A percentile compares a stretch with the other conserved stretches of the same genome.
These are phyloP conservation scores for Blastobasis lacticolella DNA, from an alignment of 2,888 invertebrate species.

Conservation along the genomic window DNA sequence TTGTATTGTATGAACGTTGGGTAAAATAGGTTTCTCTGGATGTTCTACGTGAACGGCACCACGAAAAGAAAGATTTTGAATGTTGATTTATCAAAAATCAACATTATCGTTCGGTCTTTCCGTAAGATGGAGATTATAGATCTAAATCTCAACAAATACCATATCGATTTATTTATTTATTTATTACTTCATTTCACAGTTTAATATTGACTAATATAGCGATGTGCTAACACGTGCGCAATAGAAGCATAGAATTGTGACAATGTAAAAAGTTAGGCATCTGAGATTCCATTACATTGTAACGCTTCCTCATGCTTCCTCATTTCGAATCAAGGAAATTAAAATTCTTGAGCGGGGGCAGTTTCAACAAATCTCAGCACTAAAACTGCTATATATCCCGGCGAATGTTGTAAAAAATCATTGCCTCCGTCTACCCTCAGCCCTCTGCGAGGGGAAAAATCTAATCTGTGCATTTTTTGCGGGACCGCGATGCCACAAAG, in stretches of 20 bases:
- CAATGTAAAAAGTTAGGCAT: too few species aligned
- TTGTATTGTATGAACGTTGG: not conserved
- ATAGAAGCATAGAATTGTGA: too few species aligned
- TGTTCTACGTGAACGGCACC: not conserved
- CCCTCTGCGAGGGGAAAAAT: constrained; percentile 70
- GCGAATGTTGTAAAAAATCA: constrained; percentile 73
- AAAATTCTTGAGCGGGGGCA: constrained; percentile 69
- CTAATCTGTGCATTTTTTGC: constrained; percentile 76
- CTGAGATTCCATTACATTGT: too few species aligned
- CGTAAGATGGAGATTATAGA: too few species aligned
- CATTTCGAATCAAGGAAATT: constrained; percentile 61
- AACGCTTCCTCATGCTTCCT: constrained; percentile 4
- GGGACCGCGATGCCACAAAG: constrained; percentile 75
- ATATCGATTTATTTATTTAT: too few species aligned
- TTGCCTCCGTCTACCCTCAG: constrained; percentile 69
- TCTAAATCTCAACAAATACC: too few species aligned
- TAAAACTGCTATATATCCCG: constrained; percentile 69
- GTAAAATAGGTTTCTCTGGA: not conserved
- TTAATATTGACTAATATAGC: too few species aligned
- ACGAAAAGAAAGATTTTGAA: not conserved
- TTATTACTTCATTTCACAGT: too few species aligned
- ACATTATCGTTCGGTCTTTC: not conserved
- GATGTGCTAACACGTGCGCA: too few species aligned
- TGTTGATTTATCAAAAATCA: not conserved
- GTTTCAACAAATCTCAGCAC: constrained; percentile 69